These are phyloP conservation scores for Chelonoidis abingdonii DNA, from an alignment of 2,113 vertebrate species.

Conservation along the genomic window DNA sequence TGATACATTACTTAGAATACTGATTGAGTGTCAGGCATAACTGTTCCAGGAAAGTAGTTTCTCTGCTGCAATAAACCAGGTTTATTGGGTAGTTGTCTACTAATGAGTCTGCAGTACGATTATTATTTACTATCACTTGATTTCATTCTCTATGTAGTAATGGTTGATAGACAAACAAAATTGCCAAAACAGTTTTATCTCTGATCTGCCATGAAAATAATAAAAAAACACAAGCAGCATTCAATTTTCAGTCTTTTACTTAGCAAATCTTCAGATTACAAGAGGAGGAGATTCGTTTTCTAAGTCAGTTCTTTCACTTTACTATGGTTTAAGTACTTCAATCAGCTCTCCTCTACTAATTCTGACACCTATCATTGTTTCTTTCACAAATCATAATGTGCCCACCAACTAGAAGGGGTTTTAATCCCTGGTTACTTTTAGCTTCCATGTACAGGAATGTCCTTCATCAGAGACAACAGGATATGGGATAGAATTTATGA, in stretches of 20 bases:
- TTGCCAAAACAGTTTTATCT: conserved; percentile 34
- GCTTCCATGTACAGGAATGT: conserved; percentile 38
- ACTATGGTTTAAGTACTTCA: background rate
- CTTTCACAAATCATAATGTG: conserved; percentile 31
- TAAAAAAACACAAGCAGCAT: conserved; percentile 27
- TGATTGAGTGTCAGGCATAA: conserved; percentile 40
- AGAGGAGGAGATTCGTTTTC: background rate
- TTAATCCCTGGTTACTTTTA: conserved; percentile 54
- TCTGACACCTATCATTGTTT: conserved; percentile 3
- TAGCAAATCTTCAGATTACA: background rate
- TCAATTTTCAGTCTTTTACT: conserved; percentile 29
- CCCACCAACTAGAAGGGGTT: conserved; percentile 37
- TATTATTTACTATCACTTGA: conserved; percentile 62
- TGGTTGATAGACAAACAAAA: background rate
- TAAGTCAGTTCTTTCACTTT: background rate
- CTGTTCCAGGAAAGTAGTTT: conserved; percentile 46
- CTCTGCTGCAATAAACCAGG: conserved; percentile 57
- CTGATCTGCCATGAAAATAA: conserved; percentile 3
- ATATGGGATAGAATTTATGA: conserved; percentile 60
- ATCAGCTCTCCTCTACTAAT: background rate
- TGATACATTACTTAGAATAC: conserved; percentile 45
- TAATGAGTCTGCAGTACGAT: conserved; percentile 55
- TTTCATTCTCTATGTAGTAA: conserved; percentile 44
- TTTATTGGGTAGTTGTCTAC: conserved; percentile 63
- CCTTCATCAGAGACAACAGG: conserved; percentile 57